Evolutionary conservation across 1,140 invertebrate genomes (phyloP).

Genomic region (Trichogramma pretiosum): DNA sequence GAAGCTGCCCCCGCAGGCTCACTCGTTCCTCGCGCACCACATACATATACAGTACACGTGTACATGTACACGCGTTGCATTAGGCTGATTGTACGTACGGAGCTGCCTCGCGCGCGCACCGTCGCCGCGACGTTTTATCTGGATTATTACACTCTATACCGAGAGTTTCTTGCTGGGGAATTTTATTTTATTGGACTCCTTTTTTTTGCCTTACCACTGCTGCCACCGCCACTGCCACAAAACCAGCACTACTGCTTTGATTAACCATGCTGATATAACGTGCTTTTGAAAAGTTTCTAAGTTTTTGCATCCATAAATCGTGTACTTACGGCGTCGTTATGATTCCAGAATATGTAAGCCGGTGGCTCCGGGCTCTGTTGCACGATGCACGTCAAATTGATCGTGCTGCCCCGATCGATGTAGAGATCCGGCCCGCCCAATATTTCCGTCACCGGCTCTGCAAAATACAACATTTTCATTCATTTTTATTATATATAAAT

Average conservation of each 20-base stretch:
- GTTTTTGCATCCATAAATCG: conserved; percentile 11
- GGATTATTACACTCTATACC: conserved; percentile 9
- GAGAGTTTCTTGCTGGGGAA: too few species aligned
- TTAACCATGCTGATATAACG: too few species aligned
- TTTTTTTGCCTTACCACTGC: too few species aligned
- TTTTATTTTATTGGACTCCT: too few species aligned
- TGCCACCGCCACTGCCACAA: too few species aligned
- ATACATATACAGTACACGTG: background rate
- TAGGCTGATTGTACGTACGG: conserved; percentile 2
- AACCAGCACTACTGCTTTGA: too few species aligned
- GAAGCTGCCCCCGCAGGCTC: background rate
- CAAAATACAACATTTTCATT: too few species aligned
- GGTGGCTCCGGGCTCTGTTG: conserved; percentile 82
- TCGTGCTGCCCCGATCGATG: conserved; percentile 84
- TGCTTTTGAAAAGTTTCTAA: too few species aligned
- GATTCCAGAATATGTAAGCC: conserved; percentile 88
- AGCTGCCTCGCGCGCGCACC: background rate
- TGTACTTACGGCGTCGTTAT: conserved; percentile 72
- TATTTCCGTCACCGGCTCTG: conserved; percentile 84
- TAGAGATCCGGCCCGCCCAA: conserved; percentile 81
- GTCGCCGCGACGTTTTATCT: conserved; percentile 3
- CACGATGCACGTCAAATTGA: conserved; percentile 87
- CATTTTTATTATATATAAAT: too few species aligned
- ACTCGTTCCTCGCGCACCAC: background rate
- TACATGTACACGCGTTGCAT: background rate